Base-by-base conservation (phyloP, 2,113 vertebrate genomes). In the Pseudopodoces humilis region DNA sequence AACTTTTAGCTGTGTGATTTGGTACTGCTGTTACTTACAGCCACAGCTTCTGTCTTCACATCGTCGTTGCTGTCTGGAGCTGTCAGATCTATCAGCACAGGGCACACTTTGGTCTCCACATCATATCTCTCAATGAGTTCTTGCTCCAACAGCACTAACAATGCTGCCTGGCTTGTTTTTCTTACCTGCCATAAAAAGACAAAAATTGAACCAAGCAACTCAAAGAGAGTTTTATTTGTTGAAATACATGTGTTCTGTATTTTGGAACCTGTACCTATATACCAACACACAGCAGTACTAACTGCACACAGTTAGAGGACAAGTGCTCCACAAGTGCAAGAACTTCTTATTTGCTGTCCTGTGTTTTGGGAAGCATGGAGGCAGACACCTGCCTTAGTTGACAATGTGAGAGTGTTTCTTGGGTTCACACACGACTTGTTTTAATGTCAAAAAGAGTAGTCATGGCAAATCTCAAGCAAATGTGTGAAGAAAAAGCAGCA, bases 31-130 rank as follows among this genome's bases (percentile, higher is more conserved):
- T 15, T 88, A 98, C 98, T 98, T 94, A 99, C 99, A 75, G 98
- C 98, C 96, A 99, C 99, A 0, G 99, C 98, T 91, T 99, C 99
- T 0, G 99, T 99, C 94, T 99, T 99, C 79, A 99, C 98, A 15
- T 99, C 99, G 0, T 99, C 99, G 2, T 98, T 99, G 97, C 99
- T 99, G 90, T 99, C 98, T 14, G 99, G 99, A 69, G 98, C 98
- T 2, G 98, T 99, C 41, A 99, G 96, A 33, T 99, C 98, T 94
- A 99, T 98, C 37, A 99, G 98, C 58, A 99, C 98, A 3, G 99
- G 98, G 79, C 99, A 99, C n/a, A 99, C 98, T 96, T 98, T 98
- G 89, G 97, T 98, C 95, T 99, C 99, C 83, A 99, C 98, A 52
- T 99, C 98, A 0, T 97, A 97, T 75, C 98, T 97, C 83, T 99